Evolutionary conservation across 2,113 vertebrate genomes (phyloP).

Genomic region (Sorex araneus): DNA sequence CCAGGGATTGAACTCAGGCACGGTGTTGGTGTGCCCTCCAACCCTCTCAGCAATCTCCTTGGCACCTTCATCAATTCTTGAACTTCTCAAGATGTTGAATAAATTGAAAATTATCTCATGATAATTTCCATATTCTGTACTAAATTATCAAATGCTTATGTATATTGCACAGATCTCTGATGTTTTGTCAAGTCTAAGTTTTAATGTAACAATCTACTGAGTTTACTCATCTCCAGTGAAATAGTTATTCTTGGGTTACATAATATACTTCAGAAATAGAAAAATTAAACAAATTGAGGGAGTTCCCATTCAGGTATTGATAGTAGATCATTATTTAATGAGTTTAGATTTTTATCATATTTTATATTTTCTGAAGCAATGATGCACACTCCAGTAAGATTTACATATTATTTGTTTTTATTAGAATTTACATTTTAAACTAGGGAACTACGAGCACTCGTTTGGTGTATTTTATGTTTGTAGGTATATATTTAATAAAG

Average conservation of each 20-base stretch:
- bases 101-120: constrained; percentile 25
- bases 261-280: constrained; percentile 3
- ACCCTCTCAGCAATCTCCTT: too few species aligned
- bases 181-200: not conserved
- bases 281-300: constrained; percentile 5
- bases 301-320: not conserved
- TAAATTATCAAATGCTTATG: not conserved
- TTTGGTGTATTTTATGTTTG: constrained; percentile 44
- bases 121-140: constrained; percentile 32
- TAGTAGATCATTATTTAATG: not conserved
- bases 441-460: not conserved
- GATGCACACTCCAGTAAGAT: not conserved
- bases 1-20: too few species aligned
- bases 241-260: not conserved
- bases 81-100: not conserved
- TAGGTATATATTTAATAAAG: constrained; percentile 66
- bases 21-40: too few species aligned
- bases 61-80: not conserved
- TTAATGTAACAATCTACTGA: not conserved
- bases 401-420: not conserved
- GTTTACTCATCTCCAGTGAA: constrained; percentile 5
- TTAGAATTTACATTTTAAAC: not conserved
- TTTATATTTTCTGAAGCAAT: constrained; percentile 55
- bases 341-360: constrained; percentile 18
- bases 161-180: not conserved